A percentile compares a stretch with the other conserved stretches of the same genome.
These are phyloP conservation scores for Cotesia typhae DNA, from an alignment of 1,140 invertebrate genomes.

Conservation along the genomic window DNA sequence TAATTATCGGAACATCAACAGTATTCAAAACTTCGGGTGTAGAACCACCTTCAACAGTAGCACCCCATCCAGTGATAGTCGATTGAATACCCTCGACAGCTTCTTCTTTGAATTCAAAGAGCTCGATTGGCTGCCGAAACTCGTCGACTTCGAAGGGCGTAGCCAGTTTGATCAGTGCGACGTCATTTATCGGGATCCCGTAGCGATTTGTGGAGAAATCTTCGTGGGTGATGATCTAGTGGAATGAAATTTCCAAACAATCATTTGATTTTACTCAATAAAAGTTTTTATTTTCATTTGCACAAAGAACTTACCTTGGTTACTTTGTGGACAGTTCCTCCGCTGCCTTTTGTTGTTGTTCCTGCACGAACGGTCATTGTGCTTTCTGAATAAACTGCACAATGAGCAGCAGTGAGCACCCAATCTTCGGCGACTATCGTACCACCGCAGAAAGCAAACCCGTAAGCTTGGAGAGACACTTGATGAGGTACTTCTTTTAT, in stretches of 20 bases:
- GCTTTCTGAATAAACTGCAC: conserved; percentile 27
- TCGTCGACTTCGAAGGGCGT: conserved; percentile 40
- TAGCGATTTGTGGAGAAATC: conserved; percentile 16
- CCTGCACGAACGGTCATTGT: conserved; percentile 38
- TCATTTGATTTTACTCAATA: not conserved
- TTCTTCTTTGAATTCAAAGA: conserved; percentile 43
- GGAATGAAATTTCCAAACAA: not conserved
- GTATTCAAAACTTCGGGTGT: conserved; percentile 44
- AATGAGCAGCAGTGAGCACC: conserved; percentile 47
- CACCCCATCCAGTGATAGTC: conserved; percentile 60
- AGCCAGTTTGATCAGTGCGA: conserved; percentile 41
- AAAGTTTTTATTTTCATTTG: too few species aligned
- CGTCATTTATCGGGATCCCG: conserved; percentile 45
- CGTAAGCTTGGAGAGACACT: conserved; percentile 62
- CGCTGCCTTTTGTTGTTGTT: conserved; percentile 25
- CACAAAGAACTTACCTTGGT: conserved; percentile 1
- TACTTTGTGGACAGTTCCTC: conserved; percentile 40
- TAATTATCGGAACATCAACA: conserved; percentile 58
- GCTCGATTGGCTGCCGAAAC: conserved; percentile 37
- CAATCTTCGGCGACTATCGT: conserved; percentile 42
- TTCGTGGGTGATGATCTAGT: conserved; percentile 42
- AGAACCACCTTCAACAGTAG: conserved; percentile 36
- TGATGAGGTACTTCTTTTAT: conserved; percentile 71
- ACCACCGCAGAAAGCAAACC: conserved; percentile 42
- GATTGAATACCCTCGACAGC: conserved; percentile 41